Conservation (phyloP, 2,113 vertebrate species). For the Ellobius talpinus region DNA sequence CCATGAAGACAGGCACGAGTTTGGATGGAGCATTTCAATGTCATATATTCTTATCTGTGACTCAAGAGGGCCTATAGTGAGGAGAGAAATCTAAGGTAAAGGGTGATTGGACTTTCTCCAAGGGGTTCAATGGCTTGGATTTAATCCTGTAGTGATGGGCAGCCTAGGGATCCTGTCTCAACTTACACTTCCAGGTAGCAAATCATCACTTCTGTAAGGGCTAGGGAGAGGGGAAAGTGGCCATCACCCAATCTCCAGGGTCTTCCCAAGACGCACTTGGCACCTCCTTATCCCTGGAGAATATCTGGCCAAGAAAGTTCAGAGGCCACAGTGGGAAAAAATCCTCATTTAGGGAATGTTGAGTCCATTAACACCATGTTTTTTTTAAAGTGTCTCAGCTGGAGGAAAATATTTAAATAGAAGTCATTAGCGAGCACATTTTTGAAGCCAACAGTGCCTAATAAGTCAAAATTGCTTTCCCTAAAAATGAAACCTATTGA, state of each 20-base stretch:
- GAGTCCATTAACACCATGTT: slow-evolving; percentile 62
- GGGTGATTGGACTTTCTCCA: not conserved
- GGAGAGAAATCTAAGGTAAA: no score
- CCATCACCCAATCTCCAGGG: not conserved
- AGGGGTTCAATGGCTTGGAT: not conserved
- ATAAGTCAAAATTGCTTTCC: slow-evolving; percentile 85
- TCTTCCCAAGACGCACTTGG: not conserved
- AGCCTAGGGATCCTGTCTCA: not conserved
- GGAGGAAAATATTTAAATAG: slow-evolving; percentile 84
- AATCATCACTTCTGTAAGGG: no score
- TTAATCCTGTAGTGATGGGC: not conserved
- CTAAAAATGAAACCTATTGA: slow-evolving; percentile 81
- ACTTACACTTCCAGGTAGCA: not conserved
- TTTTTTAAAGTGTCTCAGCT: slow-evolving; percentile 69
- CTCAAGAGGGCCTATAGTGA: rapidly evolving
- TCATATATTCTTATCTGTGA: not conserved
- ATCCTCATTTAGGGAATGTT: slow-evolving; percentile 48
- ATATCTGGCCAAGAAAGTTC: slow-evolving; percentile 36
- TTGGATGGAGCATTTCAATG: not conserved
- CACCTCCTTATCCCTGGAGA: not conserved
- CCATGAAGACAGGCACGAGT: not conserved
- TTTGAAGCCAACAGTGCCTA: slow-evolving; percentile 82
- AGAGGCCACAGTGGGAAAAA: slow-evolving; percentile 62
- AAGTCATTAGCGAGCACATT: slow-evolving; percentile 85
- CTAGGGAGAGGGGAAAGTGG: not conserved